phyloP scores from a whole-genome alignment of 2,797 vertebrate species.

The Acanthornis magna region DNA sequence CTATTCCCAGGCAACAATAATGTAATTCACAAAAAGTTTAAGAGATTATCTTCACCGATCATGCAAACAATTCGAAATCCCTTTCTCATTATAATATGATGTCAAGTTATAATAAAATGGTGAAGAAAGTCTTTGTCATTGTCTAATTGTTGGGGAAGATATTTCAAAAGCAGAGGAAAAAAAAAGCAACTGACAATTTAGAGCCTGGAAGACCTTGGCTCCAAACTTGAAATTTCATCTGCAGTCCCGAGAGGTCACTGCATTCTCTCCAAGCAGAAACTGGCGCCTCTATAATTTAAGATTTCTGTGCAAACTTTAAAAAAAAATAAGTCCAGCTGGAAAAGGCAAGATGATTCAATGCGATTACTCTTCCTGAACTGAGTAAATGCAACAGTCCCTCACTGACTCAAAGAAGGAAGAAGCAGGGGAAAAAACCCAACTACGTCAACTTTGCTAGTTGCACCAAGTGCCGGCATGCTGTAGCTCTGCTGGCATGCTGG shows the following conservation, averaged over 20 bases:
- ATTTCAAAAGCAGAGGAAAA: background rate
- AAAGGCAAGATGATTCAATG: conserved; percentile 25
- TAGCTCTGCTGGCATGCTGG: background rate
- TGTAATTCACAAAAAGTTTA: background rate
- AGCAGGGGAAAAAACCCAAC: background rate
- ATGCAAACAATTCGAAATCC: background rate
- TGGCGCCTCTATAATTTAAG: conserved; percentile 1
- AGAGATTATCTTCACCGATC: background rate
- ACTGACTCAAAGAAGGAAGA: background rate
- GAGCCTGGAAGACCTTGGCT: background rate
- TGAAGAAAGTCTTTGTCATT: background rate
- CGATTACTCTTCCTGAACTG: background rate
- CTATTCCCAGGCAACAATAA: background rate
- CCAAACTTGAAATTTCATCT: conserved; percentile 24
- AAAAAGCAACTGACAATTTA: background rate
- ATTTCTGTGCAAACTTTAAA: background rate
- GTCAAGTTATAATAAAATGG: background rate
- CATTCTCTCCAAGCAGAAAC: conserved; percentile 29
- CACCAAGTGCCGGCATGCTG: background rate
- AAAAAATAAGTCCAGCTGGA: background rate
- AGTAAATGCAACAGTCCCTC: background rate
- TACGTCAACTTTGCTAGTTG: background rate
- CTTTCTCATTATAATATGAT: background rate
- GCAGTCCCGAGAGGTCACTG: conserved; percentile 9
- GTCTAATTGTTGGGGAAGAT: background rate